Base-by-base conservation (phyloP, 2,888 invertebrate genomes). In the Eurytoma adleriae region DNA sequence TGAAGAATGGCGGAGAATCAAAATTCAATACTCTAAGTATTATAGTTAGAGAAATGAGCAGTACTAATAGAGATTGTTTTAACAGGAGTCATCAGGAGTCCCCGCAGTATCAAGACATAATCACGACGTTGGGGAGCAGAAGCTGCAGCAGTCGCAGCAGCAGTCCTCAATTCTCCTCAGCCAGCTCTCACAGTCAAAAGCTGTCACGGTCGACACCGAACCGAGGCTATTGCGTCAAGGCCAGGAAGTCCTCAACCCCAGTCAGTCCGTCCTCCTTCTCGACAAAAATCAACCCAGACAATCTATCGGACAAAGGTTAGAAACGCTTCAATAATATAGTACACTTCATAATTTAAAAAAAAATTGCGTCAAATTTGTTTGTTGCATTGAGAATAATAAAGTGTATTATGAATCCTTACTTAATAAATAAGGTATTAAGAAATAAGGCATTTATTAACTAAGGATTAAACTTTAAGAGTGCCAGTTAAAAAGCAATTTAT, bases 211-310 rank as follows among this genome's bases (percentile, higher is more conserved):
- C 84, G 86, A 20, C 68, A 24, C 18, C 27, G 64, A 79, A 40
- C 27, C 79, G 20, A 79, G 59, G 40, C n/a, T 68, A 27, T 24
- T 78, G 12, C 78, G 54, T 2, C 78, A 73, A 62, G 24, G 24
- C 56, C 54, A 75, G 56, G 86, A 72, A 84, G 85, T 24, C 48
- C 66, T 76, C 85, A 18, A 52, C 52, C 68, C 71, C 83, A 86
- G 68, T 54, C 86, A 88, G 61, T 87, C 88, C 78, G 87, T 87
- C 79, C 86, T 89, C 84, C 86, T 89, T 81, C 84, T 89, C 84
- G 87, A 89, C 77, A 88, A 87, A 71, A n/a, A n/a, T n/a, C 83
- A 88, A 84, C 24, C 88, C 74, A 85, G 85, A 50, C 71, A 76
- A 54, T 56, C 67, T 30, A 1, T 48, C 16, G 50, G 64, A 70